Percentiles rank a stretch among this genome's conserved stretches.
These are phyloP conservation scores for Sebastes kiyomatsui DNA, from an alignment of 2,797 vertebrate genomes.

Conservation along the genomic window DNA sequence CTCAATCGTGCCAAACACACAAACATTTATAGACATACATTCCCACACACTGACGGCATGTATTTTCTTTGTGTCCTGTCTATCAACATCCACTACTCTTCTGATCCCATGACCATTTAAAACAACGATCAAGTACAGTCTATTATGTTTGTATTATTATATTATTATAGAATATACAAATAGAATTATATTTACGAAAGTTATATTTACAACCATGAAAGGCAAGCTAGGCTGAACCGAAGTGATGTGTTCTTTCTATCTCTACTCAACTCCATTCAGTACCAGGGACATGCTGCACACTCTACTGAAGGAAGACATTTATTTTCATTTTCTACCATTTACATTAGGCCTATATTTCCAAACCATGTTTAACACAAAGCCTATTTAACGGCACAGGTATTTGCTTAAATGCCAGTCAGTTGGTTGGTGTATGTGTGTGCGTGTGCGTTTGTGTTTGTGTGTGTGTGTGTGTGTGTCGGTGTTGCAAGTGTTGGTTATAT, in stretches of 20 bases:
- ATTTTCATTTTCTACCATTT: background rate
- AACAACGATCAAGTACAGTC: background rate
- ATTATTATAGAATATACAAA: background rate
- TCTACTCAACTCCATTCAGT: background rate
- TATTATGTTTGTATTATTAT: background rate
- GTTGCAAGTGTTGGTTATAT: background rate
- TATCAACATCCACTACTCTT: background rate
- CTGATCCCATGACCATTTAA: background rate
- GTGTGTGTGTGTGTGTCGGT: background rate
- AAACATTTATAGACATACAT: background rate
- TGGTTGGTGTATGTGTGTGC: background rate
- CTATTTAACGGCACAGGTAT: background rate
- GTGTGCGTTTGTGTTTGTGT: background rate
- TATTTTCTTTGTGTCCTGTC: background rate
- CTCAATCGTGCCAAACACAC: background rate
- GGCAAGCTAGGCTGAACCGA: background rate
- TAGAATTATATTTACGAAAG: background rate
- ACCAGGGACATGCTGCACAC: background rate
- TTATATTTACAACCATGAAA: background rate
- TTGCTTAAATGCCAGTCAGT: background rate
- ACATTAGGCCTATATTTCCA: background rate
- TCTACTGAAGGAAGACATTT: no score
- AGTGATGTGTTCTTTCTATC: background rate
- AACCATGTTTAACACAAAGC: background rate
- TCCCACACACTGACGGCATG: background rate